Evolutionary conservation across 2,113 vertebrate genomes (phyloP).

Genomic region (Cynocephalus volans): DNA sequence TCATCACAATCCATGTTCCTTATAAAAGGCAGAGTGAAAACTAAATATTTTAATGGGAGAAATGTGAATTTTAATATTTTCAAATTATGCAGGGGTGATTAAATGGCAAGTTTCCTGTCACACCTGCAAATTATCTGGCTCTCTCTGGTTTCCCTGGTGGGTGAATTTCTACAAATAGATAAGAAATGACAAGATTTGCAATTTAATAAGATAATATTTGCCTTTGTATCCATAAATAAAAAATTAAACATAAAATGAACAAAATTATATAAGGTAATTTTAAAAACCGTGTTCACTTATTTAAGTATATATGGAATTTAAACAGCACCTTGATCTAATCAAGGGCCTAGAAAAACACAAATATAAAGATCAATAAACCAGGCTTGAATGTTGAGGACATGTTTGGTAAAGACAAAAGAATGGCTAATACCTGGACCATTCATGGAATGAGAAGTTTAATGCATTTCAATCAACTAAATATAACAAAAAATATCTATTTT

Average conservation of each 20-base stretch:
- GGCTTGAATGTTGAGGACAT: neutral
- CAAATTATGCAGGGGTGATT: neutral
- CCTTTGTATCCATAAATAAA: neutral
- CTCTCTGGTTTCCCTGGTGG: neutral
- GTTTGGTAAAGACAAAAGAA: constrained; percentile 1
- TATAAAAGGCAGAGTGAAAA: neutral
- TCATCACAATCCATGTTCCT: neutral
- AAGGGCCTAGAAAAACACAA: constrained; percentile 28
- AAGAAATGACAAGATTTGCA: constrained; percentile 10
- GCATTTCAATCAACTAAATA: constrained; percentile 59
- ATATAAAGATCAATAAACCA: neutral
- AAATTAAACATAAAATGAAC: constrained; percentile 39
- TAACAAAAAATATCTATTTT: constrained; percentile 54
- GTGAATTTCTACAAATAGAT: neutral
- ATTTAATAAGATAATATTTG: constrained; percentile 20
- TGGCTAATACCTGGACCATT: neutral
- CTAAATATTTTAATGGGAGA: neutral
- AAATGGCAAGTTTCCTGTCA: constrained; percentile 11
- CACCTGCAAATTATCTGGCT: neutral
- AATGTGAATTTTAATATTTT: neutral
- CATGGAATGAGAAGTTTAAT: neutral
- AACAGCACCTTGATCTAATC: neutral
- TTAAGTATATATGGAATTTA: constrained; percentile 31
- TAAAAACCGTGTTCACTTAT: neutral
- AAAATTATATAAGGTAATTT: neutral